A percentile compares a stretch with the other conserved stretches of the same genome.
phyloP scores from a whole-genome alignment of 2,888 invertebrate species.

The Synergus itoensis region DNA sequence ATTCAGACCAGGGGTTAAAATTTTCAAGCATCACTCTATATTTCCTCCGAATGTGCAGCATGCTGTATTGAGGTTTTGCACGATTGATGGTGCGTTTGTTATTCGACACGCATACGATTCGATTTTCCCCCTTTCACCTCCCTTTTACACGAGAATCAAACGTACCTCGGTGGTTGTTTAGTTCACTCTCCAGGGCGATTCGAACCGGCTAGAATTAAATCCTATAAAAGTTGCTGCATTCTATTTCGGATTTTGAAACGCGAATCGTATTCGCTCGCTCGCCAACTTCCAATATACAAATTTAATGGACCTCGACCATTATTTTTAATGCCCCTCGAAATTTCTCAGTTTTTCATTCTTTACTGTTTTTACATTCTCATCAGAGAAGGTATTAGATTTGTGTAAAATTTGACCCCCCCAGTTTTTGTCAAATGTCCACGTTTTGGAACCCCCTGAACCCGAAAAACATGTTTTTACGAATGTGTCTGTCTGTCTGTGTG shows the following conservation, averaged over 20 bases:
- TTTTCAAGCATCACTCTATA: conserved; percentile 19
- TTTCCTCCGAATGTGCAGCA: conserved; percentile 42
- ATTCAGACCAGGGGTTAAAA: neutral
- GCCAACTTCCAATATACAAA: neutral
- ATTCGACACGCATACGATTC: conserved; percentile 54
- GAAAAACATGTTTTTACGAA: no score
- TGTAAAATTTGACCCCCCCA: no score
- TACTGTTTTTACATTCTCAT: no score
- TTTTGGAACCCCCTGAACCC: no score
- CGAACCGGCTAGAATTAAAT: conserved; percentile 49
- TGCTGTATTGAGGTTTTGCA: conserved; percentile 48
- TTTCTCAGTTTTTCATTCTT: no score
- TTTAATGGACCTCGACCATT: neutral
- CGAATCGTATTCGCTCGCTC: neutral
- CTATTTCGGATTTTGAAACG: neutral
- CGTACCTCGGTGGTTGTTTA: conserved; percentile 48
- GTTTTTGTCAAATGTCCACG: no score
- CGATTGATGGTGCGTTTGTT: conserved; percentile 53
- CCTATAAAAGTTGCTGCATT: conserved; percentile 45
- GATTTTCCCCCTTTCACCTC: conserved; percentile 42
- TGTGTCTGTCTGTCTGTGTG: no score
- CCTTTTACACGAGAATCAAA: conserved; percentile 42
- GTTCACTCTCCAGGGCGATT: conserved; percentile 43
- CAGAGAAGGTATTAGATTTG: no score
- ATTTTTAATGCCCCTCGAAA: neutral